A percentile compares a stretch with the other conserved stretches of the same genome.
These are phyloP conservation scores for Sebastolobus altivelis DNA, from an alignment of 2,797 vertebrate genomes.

Conservation along the genomic window DNA sequence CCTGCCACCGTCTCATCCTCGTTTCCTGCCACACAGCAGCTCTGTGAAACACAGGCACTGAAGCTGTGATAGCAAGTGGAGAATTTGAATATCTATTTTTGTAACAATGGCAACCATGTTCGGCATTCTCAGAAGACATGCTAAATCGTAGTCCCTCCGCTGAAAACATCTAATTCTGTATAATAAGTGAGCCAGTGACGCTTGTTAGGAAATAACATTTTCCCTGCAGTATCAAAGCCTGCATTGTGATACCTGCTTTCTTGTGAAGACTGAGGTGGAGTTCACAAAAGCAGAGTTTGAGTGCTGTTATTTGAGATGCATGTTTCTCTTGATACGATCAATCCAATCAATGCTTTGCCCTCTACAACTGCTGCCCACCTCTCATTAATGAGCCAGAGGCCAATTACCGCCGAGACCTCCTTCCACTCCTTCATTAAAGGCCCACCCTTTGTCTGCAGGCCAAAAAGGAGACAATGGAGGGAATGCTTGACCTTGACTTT, in stretches of 20 bases:
- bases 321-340: conserved; percentile 58
- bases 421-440: conserved; percentile 55
- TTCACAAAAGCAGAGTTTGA: conserved; percentile 32
- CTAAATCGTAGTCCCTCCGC: conserved; percentile 47
- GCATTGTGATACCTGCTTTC: conserved; percentile 7
- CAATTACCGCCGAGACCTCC: conserved; percentile 53
- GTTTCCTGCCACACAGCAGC: conserved; percentile 64
- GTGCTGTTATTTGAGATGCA: conserved; percentile 39
- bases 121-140: conserved; percentile 62
- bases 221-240: conserved; percentile 34
- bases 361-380: conserved; percentile 64
- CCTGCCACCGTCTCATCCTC: conserved; percentile 49
- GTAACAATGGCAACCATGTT: conserved; percentile 61
- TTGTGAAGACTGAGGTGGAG: conserved; percentile 30
- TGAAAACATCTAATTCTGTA: conserved; percentile 63
- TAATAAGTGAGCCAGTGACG: conserved; percentile 64
- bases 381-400: conserved; percentile 68
- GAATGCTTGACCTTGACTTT: conserved; percentile 52
- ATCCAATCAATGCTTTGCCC: conserved; percentile 62
- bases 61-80: conserved; percentile 48
- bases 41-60: conserved; percentile 58
- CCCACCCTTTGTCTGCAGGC: conserved; percentile 40
- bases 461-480: conserved; percentile 38
- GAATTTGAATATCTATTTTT: conserved; percentile 73
- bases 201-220: conserved; percentile 54